Conservation (phyloP, 2,113 vertebrate species). For the Marcusenius ussheri region DNA sequence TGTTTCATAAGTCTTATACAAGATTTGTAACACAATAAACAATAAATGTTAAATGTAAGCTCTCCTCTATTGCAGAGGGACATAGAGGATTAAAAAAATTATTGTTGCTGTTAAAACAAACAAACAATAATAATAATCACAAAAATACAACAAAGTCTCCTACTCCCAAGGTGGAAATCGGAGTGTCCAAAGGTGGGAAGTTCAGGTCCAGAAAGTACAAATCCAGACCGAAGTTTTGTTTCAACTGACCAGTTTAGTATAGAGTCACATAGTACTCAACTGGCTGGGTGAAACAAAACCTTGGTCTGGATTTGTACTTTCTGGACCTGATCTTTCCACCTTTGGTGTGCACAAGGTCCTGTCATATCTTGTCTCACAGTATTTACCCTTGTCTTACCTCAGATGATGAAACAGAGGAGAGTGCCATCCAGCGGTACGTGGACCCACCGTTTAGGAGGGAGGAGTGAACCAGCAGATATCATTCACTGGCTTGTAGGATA, state of each 20-base stretch:
- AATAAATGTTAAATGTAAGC: neutral
- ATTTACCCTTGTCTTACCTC: neutral
- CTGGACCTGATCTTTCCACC: neutral
- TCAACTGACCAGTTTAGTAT: neutral
- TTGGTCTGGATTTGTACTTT: neutral
- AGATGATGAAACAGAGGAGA: constrained; percentile 36
- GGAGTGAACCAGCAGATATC: constrained; percentile 17
- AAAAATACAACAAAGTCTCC: neutral
- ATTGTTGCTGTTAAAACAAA: neutral
- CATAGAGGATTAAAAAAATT: neutral
- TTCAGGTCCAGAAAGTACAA: neutral
- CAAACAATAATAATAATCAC: neutral
- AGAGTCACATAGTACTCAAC: neutral
- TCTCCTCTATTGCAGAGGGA: neutral
- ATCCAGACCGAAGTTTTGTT: neutral
- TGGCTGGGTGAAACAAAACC: neutral
- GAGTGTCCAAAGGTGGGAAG: neutral
- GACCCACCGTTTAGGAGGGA: constrained; percentile 36
- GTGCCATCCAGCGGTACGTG: constrained; percentile 26
- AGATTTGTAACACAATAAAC: neutral
- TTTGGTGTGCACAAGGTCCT: neutral
- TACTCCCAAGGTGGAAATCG: neutral
- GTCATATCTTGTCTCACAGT: neutral
- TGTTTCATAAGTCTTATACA: neutral
- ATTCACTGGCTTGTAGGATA: neutral